phyloP scores from a whole-genome alignment of 2,113 vertebrate genomes.

The Limnothrissa miodon region DNA sequence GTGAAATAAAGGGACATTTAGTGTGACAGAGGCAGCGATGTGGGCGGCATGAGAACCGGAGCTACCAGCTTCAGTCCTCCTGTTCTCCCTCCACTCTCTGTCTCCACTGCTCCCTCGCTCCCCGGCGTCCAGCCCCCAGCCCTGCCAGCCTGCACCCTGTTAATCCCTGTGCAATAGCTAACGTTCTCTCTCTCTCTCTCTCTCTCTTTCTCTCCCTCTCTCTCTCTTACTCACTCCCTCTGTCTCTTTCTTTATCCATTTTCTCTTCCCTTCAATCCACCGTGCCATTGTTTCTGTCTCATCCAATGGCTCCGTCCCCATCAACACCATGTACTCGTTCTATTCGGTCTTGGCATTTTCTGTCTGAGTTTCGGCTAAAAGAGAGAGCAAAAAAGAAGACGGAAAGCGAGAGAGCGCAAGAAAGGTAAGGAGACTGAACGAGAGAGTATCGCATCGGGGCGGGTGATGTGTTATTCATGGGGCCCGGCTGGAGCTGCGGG shows the following conservation, averaged over 20 bases:
- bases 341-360: too few relatives aligned
- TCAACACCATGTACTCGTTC: background rate
- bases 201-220: background rate
- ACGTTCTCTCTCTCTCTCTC: background rate
- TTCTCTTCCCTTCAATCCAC: background rate
- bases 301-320: background rate
- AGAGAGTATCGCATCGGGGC: background rate
- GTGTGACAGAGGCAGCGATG: conserved; percentile 42
- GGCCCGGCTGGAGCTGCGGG: conserved; percentile 20
- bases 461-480: conserved; percentile 47
- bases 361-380: background rate
- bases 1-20: conserved; percentile 45
- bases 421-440: background rate
- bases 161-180: background rate
- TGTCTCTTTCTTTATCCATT: background rate
- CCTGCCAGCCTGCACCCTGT: too few relatives aligned
- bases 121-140: background rate
- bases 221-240: background rate
- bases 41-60: conserved; percentile 29
- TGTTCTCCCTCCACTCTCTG: background rate
- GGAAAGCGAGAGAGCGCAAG: background rate
- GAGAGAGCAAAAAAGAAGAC: background rate
- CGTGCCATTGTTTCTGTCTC: background rate
- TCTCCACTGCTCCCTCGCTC: conserved; percentile 10
- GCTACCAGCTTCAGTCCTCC: conserved; percentile 5